Percentiles rank a stretch among this genome's conserved stretches.
phyloP scores from a whole-genome alignment of 1,140 invertebrate species.

The Holcopasites calliopsidis region DNA sequence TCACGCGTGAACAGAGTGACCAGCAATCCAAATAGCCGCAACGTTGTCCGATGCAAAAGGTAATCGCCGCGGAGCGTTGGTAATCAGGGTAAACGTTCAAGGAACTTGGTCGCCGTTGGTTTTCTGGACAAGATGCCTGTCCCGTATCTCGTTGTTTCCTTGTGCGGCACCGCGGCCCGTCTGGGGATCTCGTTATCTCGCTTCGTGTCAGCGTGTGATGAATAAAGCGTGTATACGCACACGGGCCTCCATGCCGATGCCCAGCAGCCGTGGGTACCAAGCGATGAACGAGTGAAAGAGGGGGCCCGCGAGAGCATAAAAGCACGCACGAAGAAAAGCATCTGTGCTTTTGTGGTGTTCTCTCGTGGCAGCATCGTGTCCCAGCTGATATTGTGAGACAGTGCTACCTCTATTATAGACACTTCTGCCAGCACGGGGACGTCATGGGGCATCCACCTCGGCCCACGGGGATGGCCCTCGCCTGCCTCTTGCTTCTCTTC shows the following conservation, averaged over 20 bases:
- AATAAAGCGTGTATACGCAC: constrained; percentile 22
- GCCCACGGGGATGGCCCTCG: constrained; percentile 64
- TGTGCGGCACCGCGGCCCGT: not conserved
- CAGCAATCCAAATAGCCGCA: too few species aligned
- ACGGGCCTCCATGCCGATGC: constrained; percentile 38
- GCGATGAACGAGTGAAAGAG: not conserved
- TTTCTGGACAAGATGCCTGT: not conserved
- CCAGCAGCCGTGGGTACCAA: constrained; percentile 27
- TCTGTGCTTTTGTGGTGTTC: constrained; percentile 74
- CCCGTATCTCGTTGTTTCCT: not conserved
- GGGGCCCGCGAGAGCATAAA: constrained; percentile 77
- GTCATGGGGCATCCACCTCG: constrained; percentile 74
- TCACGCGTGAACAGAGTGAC: not conserved
- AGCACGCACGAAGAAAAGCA: constrained; percentile 76
- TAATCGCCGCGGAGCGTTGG: too few species aligned
- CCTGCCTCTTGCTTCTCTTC: constrained; percentile 68
- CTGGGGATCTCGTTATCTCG: constrained; percentile 49
- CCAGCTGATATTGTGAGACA: constrained; percentile 50
- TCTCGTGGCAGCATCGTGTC: constrained; percentile 60
- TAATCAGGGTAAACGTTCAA: constrained; percentile 1
- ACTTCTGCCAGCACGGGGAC: not conserved
- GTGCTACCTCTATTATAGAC: constrained; percentile 35
- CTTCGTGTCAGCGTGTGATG: constrained; percentile 40
- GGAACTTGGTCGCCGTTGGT: not conserved
- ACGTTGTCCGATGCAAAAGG: too few species aligned